phyloP scores from a whole-genome alignment of 2,113 vertebrate species.

The Oceanodroma tethys region DNA sequence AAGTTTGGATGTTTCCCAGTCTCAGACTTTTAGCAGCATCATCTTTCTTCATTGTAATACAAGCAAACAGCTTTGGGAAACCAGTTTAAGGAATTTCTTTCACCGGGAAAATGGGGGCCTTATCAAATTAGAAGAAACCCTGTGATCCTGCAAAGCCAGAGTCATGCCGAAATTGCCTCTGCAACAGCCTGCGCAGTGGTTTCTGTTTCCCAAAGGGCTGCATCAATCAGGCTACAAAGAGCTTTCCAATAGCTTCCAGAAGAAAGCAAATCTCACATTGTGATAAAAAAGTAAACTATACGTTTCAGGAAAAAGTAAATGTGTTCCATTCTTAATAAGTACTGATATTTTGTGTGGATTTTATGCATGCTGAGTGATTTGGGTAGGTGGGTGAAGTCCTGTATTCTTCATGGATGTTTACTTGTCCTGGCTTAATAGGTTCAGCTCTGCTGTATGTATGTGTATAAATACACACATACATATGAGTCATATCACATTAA shows the following conservation, averaged over 20 bases:
- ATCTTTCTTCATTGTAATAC: background rate
- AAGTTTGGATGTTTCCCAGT: background rate
- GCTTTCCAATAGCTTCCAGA: background rate
- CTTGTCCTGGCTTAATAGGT: background rate
- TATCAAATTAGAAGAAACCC: background rate
- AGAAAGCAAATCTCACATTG: background rate
- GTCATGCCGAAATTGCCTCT: background rate
- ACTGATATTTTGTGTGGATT: background rate
- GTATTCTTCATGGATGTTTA: background rate
- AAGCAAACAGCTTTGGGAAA: background rate
- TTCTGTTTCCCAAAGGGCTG: background rate
- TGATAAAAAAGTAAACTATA: background rate
- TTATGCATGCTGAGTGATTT: background rate
- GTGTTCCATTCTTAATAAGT: background rate
- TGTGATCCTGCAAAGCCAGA: background rate
- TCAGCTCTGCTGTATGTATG: background rate
- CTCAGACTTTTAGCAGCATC: background rate
- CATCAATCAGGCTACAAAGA: background rate
- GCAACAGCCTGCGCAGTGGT: accelerated
- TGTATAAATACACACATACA: background rate
- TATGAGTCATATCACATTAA: background rate
- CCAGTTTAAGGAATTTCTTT: background rate
- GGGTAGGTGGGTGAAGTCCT: background rate
- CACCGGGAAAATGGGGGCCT: background rate
- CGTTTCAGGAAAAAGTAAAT: background rate